These are phyloP conservation scores for Heterotis niloticus DNA, from an alignment of 2,113 vertebrate genomes.

Conservation along the genomic window DNA sequence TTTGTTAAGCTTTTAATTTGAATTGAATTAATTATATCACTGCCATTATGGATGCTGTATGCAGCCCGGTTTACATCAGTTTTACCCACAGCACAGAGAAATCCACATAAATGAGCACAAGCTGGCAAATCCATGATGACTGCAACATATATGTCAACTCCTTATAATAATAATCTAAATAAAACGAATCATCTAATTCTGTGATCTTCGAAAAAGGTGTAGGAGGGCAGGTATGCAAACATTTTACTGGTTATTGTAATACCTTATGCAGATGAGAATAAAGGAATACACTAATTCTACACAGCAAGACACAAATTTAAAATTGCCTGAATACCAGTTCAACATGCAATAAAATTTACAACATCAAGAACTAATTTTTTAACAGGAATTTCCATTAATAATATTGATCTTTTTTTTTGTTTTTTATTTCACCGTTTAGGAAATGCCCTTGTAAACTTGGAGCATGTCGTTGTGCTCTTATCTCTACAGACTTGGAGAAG, in stretches of 20 bases:
- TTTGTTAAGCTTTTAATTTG: constrained; percentile 28
- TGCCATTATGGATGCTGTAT: constrained; percentile 23
- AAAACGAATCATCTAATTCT: constrained; percentile 32
- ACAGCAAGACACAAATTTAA: constrained; percentile 25
- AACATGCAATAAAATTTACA: constrained; percentile 42
- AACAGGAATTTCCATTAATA: constrained; percentile 25
- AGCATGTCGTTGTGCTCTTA: constrained; percentile 59
- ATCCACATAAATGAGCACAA: constrained; percentile 27
- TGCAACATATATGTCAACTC: constrained; percentile 26
- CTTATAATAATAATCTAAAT: constrained; percentile 29
- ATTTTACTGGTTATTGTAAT: constrained; percentile 24
- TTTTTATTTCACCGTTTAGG: constrained; percentile 12
- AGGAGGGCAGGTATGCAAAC: constrained; percentile 36
- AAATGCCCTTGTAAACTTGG: constrained; percentile 50
- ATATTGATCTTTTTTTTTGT: background rate
- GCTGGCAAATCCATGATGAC: constrained; percentile 29
- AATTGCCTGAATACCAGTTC: constrained; percentile 40
- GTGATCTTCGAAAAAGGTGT: constrained; percentile 29
- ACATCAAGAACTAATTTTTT: constrained; percentile 25
- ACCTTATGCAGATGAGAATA: constrained; percentile 33
- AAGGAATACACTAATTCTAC: constrained; percentile 23
- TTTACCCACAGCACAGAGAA: constrained; percentile 28
- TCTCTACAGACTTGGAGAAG: constrained; percentile 35
- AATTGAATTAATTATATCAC: constrained; percentile 37
- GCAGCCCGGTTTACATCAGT: background rate